Evolutionary conservation across 1,140 invertebrate genomes (phyloP), one percentile per base, ranked within the genome.

Genomic region (Oncopodura yosiiana): DNA sequence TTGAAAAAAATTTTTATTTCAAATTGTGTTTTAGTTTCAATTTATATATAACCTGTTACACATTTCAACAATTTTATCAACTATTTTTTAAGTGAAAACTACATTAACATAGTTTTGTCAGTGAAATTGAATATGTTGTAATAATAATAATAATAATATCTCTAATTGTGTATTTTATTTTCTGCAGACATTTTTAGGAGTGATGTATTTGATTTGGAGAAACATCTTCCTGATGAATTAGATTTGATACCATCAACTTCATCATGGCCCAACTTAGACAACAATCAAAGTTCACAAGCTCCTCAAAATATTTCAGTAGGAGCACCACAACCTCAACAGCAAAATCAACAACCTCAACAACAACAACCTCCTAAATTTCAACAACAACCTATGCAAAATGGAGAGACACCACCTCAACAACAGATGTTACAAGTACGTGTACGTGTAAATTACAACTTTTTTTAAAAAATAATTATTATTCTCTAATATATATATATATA

Each of bases 221-320:
- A 90, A 74, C 86, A 91, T 72, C 78, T 94, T 56, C 90, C 90
- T 30, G 89, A 94, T 76, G 91, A 94, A 72, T 73, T 94, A 46
- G 84, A 91, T 66, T 77, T 78, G 14, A 77, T 79, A 26, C 68
- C 70, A 39, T 78, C 79, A 59, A 53, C 56, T 24, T 54, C 62
- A 46, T 55, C 57, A 60, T 62, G 57, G 60, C 52, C 44, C 12
- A 57, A 29, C 21, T 38, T 61, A 23, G 62, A 62, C 32, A 39
- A 24, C 78, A 81, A 14, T 30, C 49, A 21, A 19, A 23, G 41
- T 12, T 18, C n/a, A 37, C 56, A 53, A 34, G 55, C 38, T n/a
- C 78, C 81, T 48, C 82, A 81, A 60, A 79, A 80, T 14, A 78
- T 79, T 62, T 75, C 77, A 2, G 80, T 81, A 26, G 79, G 79